phyloP scores from a whole-genome alignment of 2,113 vertebrate species.

The Sylvia atricapilla region DNA sequence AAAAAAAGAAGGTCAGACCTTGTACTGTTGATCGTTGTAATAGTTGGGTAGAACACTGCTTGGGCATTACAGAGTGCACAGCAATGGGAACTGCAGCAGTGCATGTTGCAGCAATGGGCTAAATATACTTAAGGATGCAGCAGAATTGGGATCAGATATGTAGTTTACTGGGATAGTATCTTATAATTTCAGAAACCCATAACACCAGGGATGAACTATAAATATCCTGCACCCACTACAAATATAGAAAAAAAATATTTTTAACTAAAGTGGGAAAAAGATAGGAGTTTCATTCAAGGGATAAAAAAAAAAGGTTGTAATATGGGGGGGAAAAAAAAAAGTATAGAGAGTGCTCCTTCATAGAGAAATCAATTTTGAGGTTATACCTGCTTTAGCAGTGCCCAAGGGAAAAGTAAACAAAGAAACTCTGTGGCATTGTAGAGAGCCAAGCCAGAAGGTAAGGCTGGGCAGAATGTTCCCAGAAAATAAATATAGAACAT shows the following conservation, averaged over 20 bases:
- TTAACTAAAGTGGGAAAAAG: background rate
- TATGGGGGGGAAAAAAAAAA: background rate
- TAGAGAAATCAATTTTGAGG: slow-evolving; percentile 16
- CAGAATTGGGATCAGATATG: background rate
- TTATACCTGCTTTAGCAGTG: slow-evolving; percentile 1
- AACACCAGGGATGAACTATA: background rate
- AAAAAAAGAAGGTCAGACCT: background rate
- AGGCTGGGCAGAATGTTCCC: background rate
- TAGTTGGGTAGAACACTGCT: background rate
- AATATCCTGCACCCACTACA: background rate
- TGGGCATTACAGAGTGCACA: background rate
- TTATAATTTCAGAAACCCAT: background rate
- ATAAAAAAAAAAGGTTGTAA: background rate
- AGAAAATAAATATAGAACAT: slow-evolving; percentile 18
- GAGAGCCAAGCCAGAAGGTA: background rate
- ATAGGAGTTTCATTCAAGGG: background rate
- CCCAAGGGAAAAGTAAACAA: background rate
- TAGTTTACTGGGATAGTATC: background rate
- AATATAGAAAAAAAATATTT: background rate
- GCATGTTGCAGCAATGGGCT: background rate
- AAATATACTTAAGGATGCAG: background rate
- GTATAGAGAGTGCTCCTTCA: background rate
- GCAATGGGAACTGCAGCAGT: background rate
- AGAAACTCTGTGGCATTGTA: background rate
- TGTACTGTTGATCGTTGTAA: background rate